These are phyloP conservation scores for Drosophila leonis DNA, from an alignment of 2,888 invertebrate species.

Conservation along the genomic window DNA sequence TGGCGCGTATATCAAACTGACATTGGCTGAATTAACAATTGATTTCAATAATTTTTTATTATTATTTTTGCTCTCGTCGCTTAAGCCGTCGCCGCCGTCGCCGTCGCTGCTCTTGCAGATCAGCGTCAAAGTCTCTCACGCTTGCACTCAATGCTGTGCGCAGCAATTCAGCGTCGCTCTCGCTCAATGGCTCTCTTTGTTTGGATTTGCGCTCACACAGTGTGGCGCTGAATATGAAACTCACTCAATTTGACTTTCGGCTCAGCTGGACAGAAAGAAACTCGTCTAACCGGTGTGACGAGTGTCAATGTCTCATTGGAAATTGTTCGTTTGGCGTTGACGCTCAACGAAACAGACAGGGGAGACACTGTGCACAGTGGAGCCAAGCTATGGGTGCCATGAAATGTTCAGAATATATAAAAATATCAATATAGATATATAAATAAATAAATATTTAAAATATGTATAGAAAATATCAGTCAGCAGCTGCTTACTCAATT, in stretches of 20 bases:
- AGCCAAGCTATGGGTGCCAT: constrained; percentile 4
- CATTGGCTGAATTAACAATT: constrained; percentile 82
- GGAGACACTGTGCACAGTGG: constrained; percentile 65
- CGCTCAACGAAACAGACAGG: constrained; percentile 74
- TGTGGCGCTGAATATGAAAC: constrained; percentile 59
- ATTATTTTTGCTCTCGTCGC: constrained; percentile 65
- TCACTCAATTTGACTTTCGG: constrained; percentile 47
- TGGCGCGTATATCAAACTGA: constrained; percentile 70
- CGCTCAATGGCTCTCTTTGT: constrained; percentile 5
- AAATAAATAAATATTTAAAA: background rate
- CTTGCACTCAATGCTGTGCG: constrained; percentile 39
- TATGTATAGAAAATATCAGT: background rate
- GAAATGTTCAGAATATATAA: background rate
- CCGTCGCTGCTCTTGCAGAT: constrained; percentile 23
- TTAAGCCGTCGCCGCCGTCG: constrained; percentile 41
- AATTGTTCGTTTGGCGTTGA: constrained; percentile 70
- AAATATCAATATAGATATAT: background rate
- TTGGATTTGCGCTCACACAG: constrained; percentile 29
- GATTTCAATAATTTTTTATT: constrained; percentile 81
- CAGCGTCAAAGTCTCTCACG: constrained; percentile 34
- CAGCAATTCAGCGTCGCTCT: constrained; percentile 49
- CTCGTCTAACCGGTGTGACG: constrained; percentile 83
- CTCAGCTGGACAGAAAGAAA: constrained; percentile 60
- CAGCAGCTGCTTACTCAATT: background rate
- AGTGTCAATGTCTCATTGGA: constrained; percentile 82